Evolutionary conservation across 2,113 vertebrate genomes (phyloP), one percentile per base, ranked within the genome.

Genomic region (Limnothrissa miodon): DNA sequence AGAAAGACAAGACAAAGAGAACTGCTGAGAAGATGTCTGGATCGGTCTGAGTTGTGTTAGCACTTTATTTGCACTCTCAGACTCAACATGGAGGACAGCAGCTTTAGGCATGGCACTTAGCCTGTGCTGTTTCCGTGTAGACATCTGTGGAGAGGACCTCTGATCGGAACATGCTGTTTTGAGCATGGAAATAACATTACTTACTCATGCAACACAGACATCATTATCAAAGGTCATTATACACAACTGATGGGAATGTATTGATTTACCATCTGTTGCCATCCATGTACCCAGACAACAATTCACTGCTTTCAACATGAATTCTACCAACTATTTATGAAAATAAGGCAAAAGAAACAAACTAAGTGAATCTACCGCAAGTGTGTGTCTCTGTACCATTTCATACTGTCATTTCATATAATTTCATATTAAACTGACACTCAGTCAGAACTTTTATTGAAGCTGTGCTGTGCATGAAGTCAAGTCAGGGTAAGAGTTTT

Each of bases 1-100:
- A 74, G 33, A 15, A 33, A 66, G 59, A 66, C 29, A 15, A 13
- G 66, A 74, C 66, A 36, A 74, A 0, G 29, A 17, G 33, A 74
- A 15, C 66, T 74, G 29, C 25, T 62, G 25, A 62, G 2, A 62
- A 62, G 25, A 29, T 62, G 66, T 74, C 36, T 74, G 1, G 36
- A 74, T 13, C 66, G 11, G 29, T 74, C 66, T 74, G 66, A 74
- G 36, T 74, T 74, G 62, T 59, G 59, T 62, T 62, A 62, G 59
- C 59, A 13, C 19, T 56, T 4, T 56, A 21, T 56, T 56, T 23
- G 53, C 59, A 66, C 29, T 17, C 2, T 17, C 66, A 36, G 33
- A 15, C 66, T 36, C 66, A 29, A 36, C 13, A 21, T 23, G 11
- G 59, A 74, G 29, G 33, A 66, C 59, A 25, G 33, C 29, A 74